Evolutionary conservation across 2,888 invertebrate species (phyloP).

Genomic region (Coelogynopora nodosa): DNA sequence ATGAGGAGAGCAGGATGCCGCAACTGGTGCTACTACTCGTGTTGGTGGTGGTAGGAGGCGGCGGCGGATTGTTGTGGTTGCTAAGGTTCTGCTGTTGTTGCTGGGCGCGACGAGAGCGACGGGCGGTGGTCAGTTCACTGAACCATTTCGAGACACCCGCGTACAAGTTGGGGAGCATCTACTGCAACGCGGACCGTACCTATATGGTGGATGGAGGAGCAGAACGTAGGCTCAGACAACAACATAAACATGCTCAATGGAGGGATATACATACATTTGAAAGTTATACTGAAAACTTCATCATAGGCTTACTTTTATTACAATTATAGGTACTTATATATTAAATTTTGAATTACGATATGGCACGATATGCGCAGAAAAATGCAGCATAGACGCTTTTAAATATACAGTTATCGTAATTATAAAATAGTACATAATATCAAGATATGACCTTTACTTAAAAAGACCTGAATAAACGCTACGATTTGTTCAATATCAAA

Average conservation of each 20-base stretch:
- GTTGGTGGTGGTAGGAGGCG: neutral
- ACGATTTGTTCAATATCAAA: no score
- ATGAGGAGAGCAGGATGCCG: neutral
- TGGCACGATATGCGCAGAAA: no score
- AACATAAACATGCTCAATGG: neutral
- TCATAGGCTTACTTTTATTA: no score
- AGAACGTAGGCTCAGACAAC: neutral
- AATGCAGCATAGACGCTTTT: no score
- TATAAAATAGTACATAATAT: no score
- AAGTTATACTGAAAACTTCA: no score
- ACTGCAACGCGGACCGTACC: neutral
- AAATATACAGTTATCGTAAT: no score
- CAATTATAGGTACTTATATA: no score
- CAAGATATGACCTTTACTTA: no score
- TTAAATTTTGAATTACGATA: no score
- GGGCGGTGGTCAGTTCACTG: neutral
- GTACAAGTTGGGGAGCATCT: neutral
- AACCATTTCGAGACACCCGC: slow-evolving; percentile 12
- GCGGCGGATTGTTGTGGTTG: neutral
- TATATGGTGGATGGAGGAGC: neutral
- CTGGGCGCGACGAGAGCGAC: neutral
- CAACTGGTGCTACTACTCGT: neutral
- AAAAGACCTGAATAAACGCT: no score
- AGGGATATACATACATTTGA: neutral
- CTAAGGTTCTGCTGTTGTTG: neutral